Conservation (phyloP, 2,113 vertebrate species). For the Naja naja region DNA sequence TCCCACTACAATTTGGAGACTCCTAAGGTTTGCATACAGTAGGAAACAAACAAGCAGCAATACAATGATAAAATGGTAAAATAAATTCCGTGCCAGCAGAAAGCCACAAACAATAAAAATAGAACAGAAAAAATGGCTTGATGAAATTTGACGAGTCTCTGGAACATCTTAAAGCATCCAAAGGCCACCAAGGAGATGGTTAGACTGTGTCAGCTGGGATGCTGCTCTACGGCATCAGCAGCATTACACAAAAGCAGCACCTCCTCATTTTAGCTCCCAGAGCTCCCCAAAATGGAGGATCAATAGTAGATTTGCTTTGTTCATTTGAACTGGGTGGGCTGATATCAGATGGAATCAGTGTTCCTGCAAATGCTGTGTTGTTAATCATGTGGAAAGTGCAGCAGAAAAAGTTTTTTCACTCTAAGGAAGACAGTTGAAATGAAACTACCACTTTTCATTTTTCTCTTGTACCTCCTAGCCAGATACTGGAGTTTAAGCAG, state of each 20-base stretch:
- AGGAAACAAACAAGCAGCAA: neutral
- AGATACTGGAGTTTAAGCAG: neutral
- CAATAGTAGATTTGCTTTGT: neutral
- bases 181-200: neutral
- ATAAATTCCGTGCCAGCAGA: neutral
- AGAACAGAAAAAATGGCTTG: neutral
- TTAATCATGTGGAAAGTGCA: neutral
- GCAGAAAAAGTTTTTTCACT: neutral
- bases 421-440: neutral
- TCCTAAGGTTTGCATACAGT: neutral
- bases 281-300: neutral
- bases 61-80: neutral
- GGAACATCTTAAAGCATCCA: no score
- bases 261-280: neutral
- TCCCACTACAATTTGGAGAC: neutral
- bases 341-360: neutral
- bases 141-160: neutral
- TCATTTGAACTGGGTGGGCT: neutral
- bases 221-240: neutral
- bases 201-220: neutral
- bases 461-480: neutral
- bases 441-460: neutral
- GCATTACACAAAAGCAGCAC: neutral
- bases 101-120: neutral
- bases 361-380: neutral